Evolutionary conservation across 2,113 vertebrate genomes (phyloP).

Genomic region (Sitta europaea): DNA sequence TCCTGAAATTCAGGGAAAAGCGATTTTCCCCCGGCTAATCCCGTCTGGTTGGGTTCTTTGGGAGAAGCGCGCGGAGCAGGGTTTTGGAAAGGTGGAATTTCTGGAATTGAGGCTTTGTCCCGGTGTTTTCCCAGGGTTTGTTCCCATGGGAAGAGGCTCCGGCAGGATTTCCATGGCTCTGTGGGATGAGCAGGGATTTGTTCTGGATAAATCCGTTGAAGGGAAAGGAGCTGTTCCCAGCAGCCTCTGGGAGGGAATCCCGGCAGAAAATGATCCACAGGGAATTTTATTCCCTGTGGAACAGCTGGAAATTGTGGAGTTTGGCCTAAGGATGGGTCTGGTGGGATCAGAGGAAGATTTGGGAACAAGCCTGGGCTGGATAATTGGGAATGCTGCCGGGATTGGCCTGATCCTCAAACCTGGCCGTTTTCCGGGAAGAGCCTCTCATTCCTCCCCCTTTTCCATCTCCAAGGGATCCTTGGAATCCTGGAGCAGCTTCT

Average conservation of each 20-base stretch:
- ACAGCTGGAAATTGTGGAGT: neutral
- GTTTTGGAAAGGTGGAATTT: neutral
- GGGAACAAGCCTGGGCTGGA: neutral
- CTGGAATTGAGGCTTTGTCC: too few relatives aligned
- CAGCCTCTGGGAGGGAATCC: neutral
- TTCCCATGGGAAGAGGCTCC: neutral
- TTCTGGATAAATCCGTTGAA: neutral
- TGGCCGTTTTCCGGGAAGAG: neutral
- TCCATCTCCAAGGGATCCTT: neutral
- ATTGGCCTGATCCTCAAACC: neutral
- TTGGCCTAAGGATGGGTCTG: neutral
- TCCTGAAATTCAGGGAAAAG: neutral
- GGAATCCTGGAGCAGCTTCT: neutral
- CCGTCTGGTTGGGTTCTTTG: neutral
- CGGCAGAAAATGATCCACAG: neutral
- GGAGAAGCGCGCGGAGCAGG: accelerated
- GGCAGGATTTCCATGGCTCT: neutral
- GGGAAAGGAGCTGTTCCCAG: neutral
- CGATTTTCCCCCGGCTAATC: accelerated
- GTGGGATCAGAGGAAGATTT: accelerated
- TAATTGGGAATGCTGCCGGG: accelerated
- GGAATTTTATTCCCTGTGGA: neutral
- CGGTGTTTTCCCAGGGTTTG: accelerated
- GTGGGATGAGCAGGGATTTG: neutral
- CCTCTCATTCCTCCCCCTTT: neutral